A percentile compares a stretch with the other conserved stretches of the same genome.
These are phyloP conservation scores for Nasua narica DNA, from an alignment of 2,797 vertebrate genomes.

Conservation along the genomic window DNA sequence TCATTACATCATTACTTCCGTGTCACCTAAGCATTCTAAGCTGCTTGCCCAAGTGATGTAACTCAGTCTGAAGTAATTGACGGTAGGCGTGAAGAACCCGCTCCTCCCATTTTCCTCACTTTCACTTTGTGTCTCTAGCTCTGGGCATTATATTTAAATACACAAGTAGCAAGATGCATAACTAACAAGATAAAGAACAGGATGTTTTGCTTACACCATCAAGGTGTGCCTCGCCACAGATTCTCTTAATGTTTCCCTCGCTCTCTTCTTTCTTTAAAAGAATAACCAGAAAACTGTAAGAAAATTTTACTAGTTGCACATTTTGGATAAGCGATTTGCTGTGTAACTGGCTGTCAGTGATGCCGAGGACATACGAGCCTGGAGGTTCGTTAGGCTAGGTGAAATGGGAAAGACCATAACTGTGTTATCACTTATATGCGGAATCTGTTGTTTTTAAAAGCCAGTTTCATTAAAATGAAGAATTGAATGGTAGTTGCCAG, in stretches of 20 bases:
- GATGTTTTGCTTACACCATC: background rate
- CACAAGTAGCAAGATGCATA: background rate
- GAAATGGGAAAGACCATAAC: background rate
- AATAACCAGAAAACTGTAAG: background rate
- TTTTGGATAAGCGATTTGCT: background rate
- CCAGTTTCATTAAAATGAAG: background rate
- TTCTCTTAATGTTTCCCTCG: background rate
- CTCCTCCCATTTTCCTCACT: background rate
- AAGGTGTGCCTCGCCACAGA: background rate
- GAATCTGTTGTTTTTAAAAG: background rate
- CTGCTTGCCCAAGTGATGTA: background rate
- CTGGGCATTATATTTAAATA: background rate
- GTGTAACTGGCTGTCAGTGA: background rate
- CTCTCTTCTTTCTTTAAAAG: background rate
- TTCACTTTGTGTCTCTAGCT: background rate
- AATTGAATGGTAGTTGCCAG: background rate
- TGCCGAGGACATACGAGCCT: fast-evolving
- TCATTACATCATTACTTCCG: background rate
- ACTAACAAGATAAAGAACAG: background rate
- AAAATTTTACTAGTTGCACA: background rate
- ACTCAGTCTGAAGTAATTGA: background rate
- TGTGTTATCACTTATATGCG: background rate
- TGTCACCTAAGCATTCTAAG: background rate
- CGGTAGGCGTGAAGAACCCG: background rate
- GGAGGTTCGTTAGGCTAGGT: background rate